phyloP scores from a whole-genome alignment of 2,113 vertebrate species.

The Guaruba guarouba region DNA sequence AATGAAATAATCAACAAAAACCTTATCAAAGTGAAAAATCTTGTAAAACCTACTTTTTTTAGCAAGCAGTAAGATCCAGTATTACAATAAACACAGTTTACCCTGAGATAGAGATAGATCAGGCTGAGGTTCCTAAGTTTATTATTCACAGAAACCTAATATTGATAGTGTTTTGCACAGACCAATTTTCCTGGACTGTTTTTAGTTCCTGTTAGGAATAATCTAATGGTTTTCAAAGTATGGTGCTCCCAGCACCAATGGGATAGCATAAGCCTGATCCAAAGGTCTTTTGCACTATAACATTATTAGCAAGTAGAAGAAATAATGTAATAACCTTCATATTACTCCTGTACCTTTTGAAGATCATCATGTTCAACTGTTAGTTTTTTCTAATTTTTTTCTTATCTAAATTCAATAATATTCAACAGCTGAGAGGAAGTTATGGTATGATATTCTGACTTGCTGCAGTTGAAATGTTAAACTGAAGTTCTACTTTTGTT shows the following conservation, averaged over 20 bases:
- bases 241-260: not conserved
- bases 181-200: not conserved
- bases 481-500: not conserved
- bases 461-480: not conserved
- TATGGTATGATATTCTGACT: not conserved
- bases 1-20: not conserved
- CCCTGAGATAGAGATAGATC: not conserved
- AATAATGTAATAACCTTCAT: not conserved
- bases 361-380: not conserved
- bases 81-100: not conserved
- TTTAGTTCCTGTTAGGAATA: not conserved
- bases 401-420: not conserved
- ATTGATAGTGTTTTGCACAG: not conserved
- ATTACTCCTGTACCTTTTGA: not conserved
- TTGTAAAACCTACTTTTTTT: not conserved
- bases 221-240: not conserved
- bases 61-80: not conserved
- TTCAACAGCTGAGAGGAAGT: not conserved
- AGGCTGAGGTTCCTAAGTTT: not conserved
- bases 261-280: not conserved
- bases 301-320: not conserved
- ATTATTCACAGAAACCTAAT: not conserved
- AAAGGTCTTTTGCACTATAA: not conserved
- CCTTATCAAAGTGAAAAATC: not conserved
- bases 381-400: not conserved